Evolutionary conservation across 1,140 invertebrate genomes (phyloP).

Genomic region (Melanaphis sacchari): DNA sequence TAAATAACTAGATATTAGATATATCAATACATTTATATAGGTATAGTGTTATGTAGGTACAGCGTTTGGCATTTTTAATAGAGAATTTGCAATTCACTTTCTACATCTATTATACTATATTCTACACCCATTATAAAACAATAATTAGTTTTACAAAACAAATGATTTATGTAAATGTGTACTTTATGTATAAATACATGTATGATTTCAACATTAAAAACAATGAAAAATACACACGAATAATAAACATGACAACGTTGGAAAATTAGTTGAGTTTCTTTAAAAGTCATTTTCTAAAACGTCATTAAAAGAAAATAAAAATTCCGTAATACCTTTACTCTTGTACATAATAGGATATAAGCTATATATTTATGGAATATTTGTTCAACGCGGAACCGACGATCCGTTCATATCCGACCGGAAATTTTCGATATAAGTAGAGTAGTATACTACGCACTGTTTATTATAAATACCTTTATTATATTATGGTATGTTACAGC

Average conservation of each 20-base stretch:
- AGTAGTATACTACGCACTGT: no score
- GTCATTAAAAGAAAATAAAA: neutral
- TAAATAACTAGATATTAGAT: neutral
- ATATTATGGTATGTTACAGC: neutral
- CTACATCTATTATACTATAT: neutral
- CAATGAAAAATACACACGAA: neutral
- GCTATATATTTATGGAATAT: neutral
- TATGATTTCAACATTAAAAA: neutral
- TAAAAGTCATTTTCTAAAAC: neutral
- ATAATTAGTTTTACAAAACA: neutral
- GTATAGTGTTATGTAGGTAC: neutral
- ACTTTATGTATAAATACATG: neutral
- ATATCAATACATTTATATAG: no score
- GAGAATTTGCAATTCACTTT: neutral
- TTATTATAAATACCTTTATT: no score
- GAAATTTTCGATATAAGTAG: neutral
- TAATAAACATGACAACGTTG: neutral
- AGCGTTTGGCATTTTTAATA: neutral
- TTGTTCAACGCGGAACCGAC: slow-evolving; percentile 5
- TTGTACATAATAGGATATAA: neutral
- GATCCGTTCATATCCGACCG: slow-evolving; percentile 35
- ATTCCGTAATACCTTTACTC: neutral
- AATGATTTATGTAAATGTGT: neutral
- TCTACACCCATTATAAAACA: neutral
- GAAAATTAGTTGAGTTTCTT: slow-evolving; percentile 7